phyloP scores from a whole-genome alignment of 2,797 vertebrate genomes.

The Aulostomus chinensis region DNA sequence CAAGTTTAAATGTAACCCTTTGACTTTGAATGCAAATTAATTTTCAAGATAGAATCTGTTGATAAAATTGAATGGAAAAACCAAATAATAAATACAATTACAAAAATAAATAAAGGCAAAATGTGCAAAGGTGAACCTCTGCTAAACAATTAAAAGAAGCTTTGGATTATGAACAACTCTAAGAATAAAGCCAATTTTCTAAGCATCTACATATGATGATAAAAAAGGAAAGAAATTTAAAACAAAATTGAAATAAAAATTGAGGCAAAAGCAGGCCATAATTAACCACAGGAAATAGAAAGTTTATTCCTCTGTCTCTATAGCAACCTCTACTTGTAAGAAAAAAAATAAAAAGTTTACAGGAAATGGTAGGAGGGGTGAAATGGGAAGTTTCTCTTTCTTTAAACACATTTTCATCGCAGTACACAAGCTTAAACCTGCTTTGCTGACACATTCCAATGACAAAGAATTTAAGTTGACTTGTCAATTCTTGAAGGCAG shows the following conservation, averaged over 20 bases:
- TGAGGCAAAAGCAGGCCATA: conserved; percentile 29
- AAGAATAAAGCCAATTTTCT: too few relatives aligned
- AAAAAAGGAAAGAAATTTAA: conserved; percentile 4
- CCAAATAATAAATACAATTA: too few relatives aligned
- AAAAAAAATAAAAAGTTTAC: conserved; percentile 34
- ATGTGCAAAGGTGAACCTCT: too few relatives aligned
- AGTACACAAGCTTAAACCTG: conserved; percentile 31
- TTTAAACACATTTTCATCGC: conserved; percentile 39
- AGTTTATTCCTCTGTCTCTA: conserved; percentile 60
- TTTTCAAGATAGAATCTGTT: too few relatives aligned
- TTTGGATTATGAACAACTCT: conserved; percentile 8
- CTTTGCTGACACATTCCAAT: conserved; percentile 28
- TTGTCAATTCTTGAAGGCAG: conserved; percentile 8
- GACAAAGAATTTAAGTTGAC: conserved; percentile 8
- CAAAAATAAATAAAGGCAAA: too few relatives aligned
- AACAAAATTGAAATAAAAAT: conserved; percentile 4
- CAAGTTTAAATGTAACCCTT: conserved; percentile 3
- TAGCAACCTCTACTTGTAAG: conserved; percentile 58
- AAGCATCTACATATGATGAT: too few relatives aligned
- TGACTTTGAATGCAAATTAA: too few relatives aligned
- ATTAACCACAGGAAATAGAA: conserved; percentile 53
- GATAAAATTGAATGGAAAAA: background rate
- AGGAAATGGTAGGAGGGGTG: conserved; percentile 64
- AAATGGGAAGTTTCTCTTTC: conserved; percentile 42
- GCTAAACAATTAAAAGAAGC: too few relatives aligned